phyloP scores from a whole-genome alignment of 2,797 vertebrate species.

The Scleropages formosus region DNA sequence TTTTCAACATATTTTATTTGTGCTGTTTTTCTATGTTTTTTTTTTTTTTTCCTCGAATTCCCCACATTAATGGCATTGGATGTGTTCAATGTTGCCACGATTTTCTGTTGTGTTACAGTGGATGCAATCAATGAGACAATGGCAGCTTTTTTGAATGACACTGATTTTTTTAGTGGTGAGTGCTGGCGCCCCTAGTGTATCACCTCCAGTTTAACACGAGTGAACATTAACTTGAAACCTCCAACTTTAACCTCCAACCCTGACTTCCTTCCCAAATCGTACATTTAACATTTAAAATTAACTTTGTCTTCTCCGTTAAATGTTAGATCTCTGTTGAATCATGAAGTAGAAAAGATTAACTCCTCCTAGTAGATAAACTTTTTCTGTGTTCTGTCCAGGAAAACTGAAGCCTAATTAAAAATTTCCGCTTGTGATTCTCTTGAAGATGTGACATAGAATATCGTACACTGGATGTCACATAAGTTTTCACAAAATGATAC shows the following conservation, averaged over 20 bases:
- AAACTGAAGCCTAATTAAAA: conserved; percentile 16
- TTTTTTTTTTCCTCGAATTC: too few relatives aligned
- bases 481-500: background rate
- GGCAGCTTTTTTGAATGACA: conserved; percentile 94
- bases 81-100: conserved; percentile 60
- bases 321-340: background rate
- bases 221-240: conserved; percentile 76
- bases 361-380: too few relatives aligned
- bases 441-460: background rate
- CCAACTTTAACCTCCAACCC: conserved; percentile 59
- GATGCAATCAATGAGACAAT: conserved; percentile 96
- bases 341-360: background rate
- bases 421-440: background rate
- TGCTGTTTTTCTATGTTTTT: background rate
- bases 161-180: conserved; percentile 96
- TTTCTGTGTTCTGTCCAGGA: conserved; percentile 13
- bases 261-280: conserved; percentile 45
- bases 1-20: background rate
- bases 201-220: conserved; percentile 52
- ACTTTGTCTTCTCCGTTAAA: background rate
- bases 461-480: background rate
- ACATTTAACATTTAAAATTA: background rate
- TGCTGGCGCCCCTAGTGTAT: conserved; percentile 71
- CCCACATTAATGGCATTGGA: background rate
- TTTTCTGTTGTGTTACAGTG: conserved; percentile 86